Percentiles rank a stretch among this genome's conserved stretches.
These are phyloP conservation scores for Panzeria rudis DNA, from an alignment of 2,888 invertebrate genomes.

Conservation along the genomic window DNA sequence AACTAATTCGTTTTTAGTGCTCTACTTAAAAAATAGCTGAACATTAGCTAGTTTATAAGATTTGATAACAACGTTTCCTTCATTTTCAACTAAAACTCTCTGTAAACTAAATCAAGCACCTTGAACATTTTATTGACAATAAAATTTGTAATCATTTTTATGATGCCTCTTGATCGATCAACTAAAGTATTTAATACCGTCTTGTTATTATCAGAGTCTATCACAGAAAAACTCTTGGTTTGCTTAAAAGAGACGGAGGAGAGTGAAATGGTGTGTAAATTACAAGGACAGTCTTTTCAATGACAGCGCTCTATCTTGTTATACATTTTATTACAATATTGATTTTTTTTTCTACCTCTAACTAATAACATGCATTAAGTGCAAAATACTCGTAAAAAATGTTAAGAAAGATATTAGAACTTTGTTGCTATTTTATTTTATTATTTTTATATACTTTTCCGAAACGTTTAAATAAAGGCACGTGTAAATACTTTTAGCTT, in stretches of 20 bases:
- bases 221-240: background rate
- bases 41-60: background rate
- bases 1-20: background rate
- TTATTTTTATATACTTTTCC: slow-evolving; percentile 21
- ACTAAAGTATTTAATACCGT: slow-evolving; percentile 20
- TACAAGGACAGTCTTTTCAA: slow-evolving; percentile 3
- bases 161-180: slow-evolving; percentile 54
- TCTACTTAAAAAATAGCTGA: background rate
- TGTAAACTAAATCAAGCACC: background rate
- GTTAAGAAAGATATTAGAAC: background rate
- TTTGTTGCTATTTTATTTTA: slow-evolving; percentile 26
- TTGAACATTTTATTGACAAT: slow-evolving; percentile 11
- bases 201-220: slow-evolving; percentile 26
- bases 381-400: slow-evolving; percentile 5
- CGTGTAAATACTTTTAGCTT: slow-evolving; percentile 67
- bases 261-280: slow-evolving; percentile 14
- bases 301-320: slow-evolving; percentile 20
- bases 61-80: background rate
- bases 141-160: slow-evolving; percentile 26
- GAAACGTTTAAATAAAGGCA: slow-evolving; percentile 49
- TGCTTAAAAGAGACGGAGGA: background rate
- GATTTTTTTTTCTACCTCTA: background rate
- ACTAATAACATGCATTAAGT: background rate
- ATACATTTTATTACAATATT: slow-evolving; percentile 31
- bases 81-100: background rate